phyloP scores from a whole-genome alignment of 2,797 vertebrate genomes.

The Syngnathus rostellatus region DNA sequence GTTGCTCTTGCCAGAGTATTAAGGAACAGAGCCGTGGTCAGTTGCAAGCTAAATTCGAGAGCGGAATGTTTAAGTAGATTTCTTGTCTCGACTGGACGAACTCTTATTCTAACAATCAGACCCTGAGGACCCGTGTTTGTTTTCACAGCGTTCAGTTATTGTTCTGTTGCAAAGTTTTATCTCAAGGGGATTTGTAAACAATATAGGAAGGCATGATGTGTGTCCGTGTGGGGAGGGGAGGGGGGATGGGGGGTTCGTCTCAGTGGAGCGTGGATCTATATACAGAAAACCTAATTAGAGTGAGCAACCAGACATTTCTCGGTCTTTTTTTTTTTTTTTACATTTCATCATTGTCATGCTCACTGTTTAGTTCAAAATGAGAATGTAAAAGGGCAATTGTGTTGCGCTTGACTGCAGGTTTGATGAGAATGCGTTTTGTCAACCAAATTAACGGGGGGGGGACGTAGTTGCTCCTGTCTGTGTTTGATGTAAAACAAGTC shows the following conservation, averaged over 20 bases:
- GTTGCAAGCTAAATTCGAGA: constrained; percentile 38
- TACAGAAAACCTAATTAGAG: constrained; percentile 62
- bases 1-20: constrained; percentile 27
- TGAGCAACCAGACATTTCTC: constrained; percentile 48
- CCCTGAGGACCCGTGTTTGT: constrained; percentile 55
- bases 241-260: constrained; percentile 38
- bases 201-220: constrained; percentile 37
- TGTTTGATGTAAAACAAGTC: constrained; percentile 11
- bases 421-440: constrained; percentile 21
- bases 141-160: constrained; percentile 59
- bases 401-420: constrained; percentile 23
- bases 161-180: constrained; percentile 60
- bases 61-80: constrained; percentile 48
- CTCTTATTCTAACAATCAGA: constrained; percentile 61
- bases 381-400: constrained; percentile 19
- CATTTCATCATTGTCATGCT: constrained; percentile 18
- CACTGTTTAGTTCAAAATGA: constrained; percentile 25
- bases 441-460: constrained; percentile 30
- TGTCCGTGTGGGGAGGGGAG: constrained; percentile 11
- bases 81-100: constrained; percentile 57
- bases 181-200: constrained; percentile 64
- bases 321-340: constrained; percentile 31
- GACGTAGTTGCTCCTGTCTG: constrained; percentile 23
- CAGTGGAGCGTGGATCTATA: constrained; percentile 56
- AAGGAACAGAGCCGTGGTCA: constrained; percentile 43